These are phyloP conservation scores for Diachasma alloeum DNA, from an alignment of 1,140 invertebrate species.

Conservation along the genomic window DNA sequence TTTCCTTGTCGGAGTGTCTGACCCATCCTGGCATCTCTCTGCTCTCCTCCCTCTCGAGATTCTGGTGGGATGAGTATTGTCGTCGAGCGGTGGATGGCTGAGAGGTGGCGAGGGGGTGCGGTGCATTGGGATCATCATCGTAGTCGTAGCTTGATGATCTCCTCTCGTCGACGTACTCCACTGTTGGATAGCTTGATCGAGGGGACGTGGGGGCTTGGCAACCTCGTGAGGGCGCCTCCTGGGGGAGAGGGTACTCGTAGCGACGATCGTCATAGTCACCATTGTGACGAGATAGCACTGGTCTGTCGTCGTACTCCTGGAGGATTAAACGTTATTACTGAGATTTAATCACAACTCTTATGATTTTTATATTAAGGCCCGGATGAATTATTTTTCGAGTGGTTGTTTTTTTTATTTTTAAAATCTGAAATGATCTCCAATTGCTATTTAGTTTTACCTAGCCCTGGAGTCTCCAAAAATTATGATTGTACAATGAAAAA, in stretches of 20 bases:
- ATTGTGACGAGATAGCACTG: constrained; percentile 46
- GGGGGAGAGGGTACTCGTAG: constrained; percentile 46
- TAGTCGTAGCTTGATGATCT: constrained; percentile 46
- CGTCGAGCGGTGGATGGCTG: constrained; percentile 23
- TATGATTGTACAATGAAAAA: too few relatives aligned
- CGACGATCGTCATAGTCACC: constrained; percentile 54
- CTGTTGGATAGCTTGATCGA: constrained; percentile 45
- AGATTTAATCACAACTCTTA: background rate
- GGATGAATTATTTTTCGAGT: too few relatives aligned
- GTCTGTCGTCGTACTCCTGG: constrained; percentile 54
- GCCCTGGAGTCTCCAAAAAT: too few relatives aligned
- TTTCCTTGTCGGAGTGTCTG: constrained; percentile 54
- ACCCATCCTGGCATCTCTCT: constrained; percentile 45
- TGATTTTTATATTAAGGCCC: too few relatives aligned
- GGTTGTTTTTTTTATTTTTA: too few relatives aligned
- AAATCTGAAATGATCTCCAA: too few relatives aligned
- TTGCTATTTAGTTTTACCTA: too few relatives aligned
- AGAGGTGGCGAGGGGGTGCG: constrained; percentile 17
- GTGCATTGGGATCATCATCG: constrained; percentile 47
- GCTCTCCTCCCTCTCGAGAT: constrained; percentile 36
- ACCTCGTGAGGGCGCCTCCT: constrained; percentile 42
- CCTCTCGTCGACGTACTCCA: constrained; percentile 51
- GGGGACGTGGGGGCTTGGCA: constrained; percentile 40
- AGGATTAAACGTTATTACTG: background rate
- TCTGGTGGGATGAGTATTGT: constrained; percentile 35